Base-by-base conservation (phyloP, 1,140 invertebrate species). In the Asbolus verrucosus region DNA sequence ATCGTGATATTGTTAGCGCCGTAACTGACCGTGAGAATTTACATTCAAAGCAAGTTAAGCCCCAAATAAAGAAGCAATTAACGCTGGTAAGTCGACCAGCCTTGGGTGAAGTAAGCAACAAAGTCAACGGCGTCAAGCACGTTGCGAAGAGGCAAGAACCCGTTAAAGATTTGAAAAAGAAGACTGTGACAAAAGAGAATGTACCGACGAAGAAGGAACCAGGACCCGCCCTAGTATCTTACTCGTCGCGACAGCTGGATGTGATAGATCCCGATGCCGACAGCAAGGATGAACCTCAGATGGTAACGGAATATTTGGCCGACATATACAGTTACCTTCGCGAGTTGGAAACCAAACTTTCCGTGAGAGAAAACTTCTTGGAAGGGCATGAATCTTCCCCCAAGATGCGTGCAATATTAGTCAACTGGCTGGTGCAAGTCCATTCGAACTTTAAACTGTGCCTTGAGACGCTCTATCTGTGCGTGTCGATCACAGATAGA, bases 401-500 rank as follows among this genome's bases (percentile, higher is more conserved):
- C 0, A 91, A 90, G 77, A 98, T 98, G 95, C 87, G 97, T 67
- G 84, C 89, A 4, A 91, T 96, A 30, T 83, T 97, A 0, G 85
- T 98, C 69, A 95, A 98, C 81, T 99, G 97, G 97, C 82, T 98
- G 16, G 90, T 97, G 14, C 94, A 97, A 78, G 94, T 98, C 8
- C 95, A 98, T 78, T 82, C 87, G 67, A 91, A 94, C 79, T 98
- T 98, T 79, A 89, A 89, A 70, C 83, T 98, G 8, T 82, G 92
- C n/a, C 88, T 92, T 74, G 97, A 98, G 82, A 98, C 96, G 1
- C 88, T 98, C 18, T 95, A 95, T 81, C 83, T 98, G 73, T 91
- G 94, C 39, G 89, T 98, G 41, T 89, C 91, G 60, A 92, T 97
- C 14, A 87, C 98, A 72, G 97, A 99, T 84, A 85, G 94, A 75